Base-by-base conservation (phyloP, 2,113 vertebrate species). In the Gavia stellata region DNA sequence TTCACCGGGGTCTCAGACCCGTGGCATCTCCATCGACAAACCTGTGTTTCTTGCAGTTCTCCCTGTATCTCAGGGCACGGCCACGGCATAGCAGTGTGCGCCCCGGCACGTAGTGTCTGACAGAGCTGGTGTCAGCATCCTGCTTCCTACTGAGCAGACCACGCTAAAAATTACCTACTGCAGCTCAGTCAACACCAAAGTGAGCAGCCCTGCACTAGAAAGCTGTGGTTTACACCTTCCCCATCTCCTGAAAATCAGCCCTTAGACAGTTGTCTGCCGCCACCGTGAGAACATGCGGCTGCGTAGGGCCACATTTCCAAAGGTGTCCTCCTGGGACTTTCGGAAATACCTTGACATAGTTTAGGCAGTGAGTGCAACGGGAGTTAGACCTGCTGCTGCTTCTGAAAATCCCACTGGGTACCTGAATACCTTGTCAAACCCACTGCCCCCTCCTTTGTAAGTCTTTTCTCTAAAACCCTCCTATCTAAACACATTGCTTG, bases 251-350 rank as follows among this genome's bases (percentile, higher is more conserved):
- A 8, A 33, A 36, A 44, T 14, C 40, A 13, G 31, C 77, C 70
- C 18, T 23, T 3, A 25, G 67, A 13, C 72, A 63, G 74, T 34
- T 10, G 3, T 12, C 49, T 87, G 77, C 73, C 81, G 86, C 56
- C 58, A 34, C 58, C 23, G 1, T 16, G 56, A 75, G 84, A 78
- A 26, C 31, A 4, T 4, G 52, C 5, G 8, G 52, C 65, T 52
- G 25, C 3, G 1, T 1, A 33, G 52, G 40, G 44, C 38, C n/a
- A 2, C 19, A 0, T 14, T 8, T 44, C 49, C 83, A 24, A 4
- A 56, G n/a, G 13, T 15, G 23, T 61, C n/a, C 52, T 59, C 29
- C 29, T 1, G 7, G 34, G 59, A 8, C 44, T 23, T 55, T 10
- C 20, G 23, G 36, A 53, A 74, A 14, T 10, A 24, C 31, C 17